Evolutionary conservation across 2,888 invertebrate genomes (phyloP).

Genomic region (Pyrrhia umbra): DNA sequence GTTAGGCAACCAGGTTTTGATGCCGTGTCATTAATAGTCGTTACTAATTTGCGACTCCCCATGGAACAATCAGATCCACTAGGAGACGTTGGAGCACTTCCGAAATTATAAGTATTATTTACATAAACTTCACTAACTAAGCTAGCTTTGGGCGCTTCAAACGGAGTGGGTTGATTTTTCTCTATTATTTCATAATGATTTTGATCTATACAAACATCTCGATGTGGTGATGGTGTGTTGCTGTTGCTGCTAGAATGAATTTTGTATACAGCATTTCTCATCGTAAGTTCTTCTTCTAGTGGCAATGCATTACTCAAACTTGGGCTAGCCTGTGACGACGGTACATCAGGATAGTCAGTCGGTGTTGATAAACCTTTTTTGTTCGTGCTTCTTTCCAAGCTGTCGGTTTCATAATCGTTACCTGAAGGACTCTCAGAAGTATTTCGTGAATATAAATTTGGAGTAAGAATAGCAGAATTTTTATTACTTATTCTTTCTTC

Average conservation of each 20-base stretch:
- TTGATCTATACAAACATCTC: conserved; percentile 75
- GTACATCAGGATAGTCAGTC: conserved; percentile 91
- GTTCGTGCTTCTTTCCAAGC: conserved; percentile 91
- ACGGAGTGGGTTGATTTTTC: conserved; percentile 65
- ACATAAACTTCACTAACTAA: conserved; percentile 95
- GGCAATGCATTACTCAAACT: conserved; percentile 93
- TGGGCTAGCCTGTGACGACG: conserved; percentile 93
- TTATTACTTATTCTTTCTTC: conserved; percentile 79
- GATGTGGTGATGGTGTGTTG: conserved; percentile 84
- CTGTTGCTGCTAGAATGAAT: conserved; percentile 90
- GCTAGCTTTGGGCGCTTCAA: conserved; percentile 75
- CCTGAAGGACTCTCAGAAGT: conserved; percentile 82
- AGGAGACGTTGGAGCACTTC: conserved; percentile 90
- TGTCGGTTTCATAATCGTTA: conserved; percentile 93
- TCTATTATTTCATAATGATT: conserved; percentile 86
- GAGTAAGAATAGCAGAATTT: conserved; percentile 51
- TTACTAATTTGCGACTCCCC: conserved; percentile 89
- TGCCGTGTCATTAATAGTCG: conserved; percentile 82
- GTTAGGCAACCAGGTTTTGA: conserved; percentile 95
- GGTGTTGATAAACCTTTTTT: conserved; percentile 90
- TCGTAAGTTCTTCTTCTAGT: conserved; percentile 95
- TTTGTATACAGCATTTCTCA: conserved; percentile 94
- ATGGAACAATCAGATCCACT: conserved; percentile 90
- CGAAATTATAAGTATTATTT: conserved; percentile 93
- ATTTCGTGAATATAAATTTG: conserved; percentile 77